Evolutionary conservation across 1,140 invertebrate genomes (phyloP), one percentile per base, ranked within the genome.

Genomic region (Heliothis subflexa): DNA sequence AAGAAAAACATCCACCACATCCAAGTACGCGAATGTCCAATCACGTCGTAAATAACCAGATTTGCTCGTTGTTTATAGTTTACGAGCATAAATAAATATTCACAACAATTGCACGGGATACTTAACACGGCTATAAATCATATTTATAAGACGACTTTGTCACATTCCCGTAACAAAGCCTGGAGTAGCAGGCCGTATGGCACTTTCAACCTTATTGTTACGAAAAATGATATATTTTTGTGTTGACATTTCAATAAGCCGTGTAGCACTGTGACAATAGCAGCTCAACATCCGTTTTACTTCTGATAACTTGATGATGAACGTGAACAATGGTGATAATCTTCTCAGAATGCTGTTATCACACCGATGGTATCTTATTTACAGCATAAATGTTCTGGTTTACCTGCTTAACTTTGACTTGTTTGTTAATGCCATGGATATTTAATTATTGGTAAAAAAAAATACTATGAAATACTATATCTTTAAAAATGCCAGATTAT

Each of bases 71-170:
- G 90, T 92, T 92, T 92, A 93, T 92, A 93, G 89, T 93, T 92
- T 90, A 92, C 89, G 88, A 92, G 88, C 80, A 86, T 87, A 91
- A 91, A 94, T 94, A 93, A 94, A 93, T 92, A 93, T 92, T 89
- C 86, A 86, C 89, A 92, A 93, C 91, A 93, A 94, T 94, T 93
- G 91, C 88, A 84, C 83, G 87, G 91, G 86, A 89, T 93, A 93
- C 92, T 94, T 94, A 94, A 93, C 93, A 91, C 87, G 86, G 55
- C 71, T 77, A 92, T 93, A 94, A 91, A 94, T 94, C 92, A 94
- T 92, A 80, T 92, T 90, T 92, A 90, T 93, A 94, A 92, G 90
- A 89, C 85, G 91, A 93, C 88, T 92, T 92, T 94, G 93, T 94
- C 93, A 91, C 88, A 90, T 88, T 85, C 86, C 85, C 80, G 79